Evolutionary conservation across 37 sponge, comb jelly and placozoan species (phyloP), one percentile per base, ranked within the genome.

Genomic region (Cliona cf. orientalis): DNA sequence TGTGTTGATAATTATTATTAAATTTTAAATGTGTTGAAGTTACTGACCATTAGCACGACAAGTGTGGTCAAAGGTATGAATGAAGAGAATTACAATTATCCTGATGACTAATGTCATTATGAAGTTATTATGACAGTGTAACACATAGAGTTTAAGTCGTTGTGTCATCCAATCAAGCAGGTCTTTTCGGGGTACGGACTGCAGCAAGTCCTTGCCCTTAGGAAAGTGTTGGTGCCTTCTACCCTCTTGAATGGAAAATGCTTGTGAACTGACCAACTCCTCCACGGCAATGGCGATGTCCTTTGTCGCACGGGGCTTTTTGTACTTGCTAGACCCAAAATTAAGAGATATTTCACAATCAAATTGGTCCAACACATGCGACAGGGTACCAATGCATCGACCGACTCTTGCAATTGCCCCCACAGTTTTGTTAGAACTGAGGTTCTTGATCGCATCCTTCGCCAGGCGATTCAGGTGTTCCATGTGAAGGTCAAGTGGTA

Each of bases 401-500:
- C 79, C 79, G 1, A 62, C 86, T 63, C 55, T 72, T 6, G 32
- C 42, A 28, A 83, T 37, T 35, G 84, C 11, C 42, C 35, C 34
- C 5, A 23, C 41, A n/a, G 42, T 63, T 32, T 74, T 55, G 64
- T 83, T 83, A 31, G 84, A 46, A 28, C 84, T 66, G 56, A 83
- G 34, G 9, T 58, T 19, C 21, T 66, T 44, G 19, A 83, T 4
- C 42, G 65, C 66, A 38, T 35, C 60, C 66, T 84, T 84, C 3
- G 64, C 43, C 44, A 66, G 34, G 32, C 84, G 36, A 43, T 86
- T 86, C 9, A 86, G 39, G 49, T 86, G 87, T 33, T 89, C 89
- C 79, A 89, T 69, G 66, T 64, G 74, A 2, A 88, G 28, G 32
- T 88, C 88, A 69, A 64, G 59, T 46, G 88, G 77, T 2, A 89